Conservation (phyloP, 2,797 vertebrate genomes). For the Bovichtus diacanthus region DNA sequence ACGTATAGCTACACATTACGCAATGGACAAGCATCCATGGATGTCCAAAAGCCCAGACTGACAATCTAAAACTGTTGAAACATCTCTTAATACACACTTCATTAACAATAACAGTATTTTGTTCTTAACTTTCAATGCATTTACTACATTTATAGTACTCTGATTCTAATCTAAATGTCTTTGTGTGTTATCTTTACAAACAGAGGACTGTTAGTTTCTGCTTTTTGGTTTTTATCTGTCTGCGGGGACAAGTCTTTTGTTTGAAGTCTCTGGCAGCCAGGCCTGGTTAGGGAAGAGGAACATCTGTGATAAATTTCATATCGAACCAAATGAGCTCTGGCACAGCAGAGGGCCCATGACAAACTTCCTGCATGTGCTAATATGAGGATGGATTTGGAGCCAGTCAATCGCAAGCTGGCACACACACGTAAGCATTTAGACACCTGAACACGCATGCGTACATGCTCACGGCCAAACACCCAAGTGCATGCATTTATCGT, state of each 20-base stretch:
- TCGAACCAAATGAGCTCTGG: slow-evolving; percentile 83
- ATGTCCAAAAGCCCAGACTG: slow-evolving; percentile 5
- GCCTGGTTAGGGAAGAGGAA: slow-evolving; percentile 74
- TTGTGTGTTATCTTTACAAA: slow-evolving; percentile 51
- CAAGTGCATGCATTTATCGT: slow-evolving; percentile 17
- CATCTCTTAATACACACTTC: neutral
- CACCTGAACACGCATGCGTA: slow-evolving; percentile 24
- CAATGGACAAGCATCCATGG: slow-evolving; percentile 13
- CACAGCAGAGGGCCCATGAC: slow-evolving; percentile 79
- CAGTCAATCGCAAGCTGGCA: slow-evolving; percentile 66
- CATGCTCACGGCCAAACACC: slow-evolving; percentile 15
- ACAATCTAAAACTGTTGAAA: slow-evolving; percentile 21
- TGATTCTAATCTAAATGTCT: slow-evolving; percentile 50
- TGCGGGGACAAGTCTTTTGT: slow-evolving; percentile 71
- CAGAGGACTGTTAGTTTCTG: slow-evolving; percentile 51
- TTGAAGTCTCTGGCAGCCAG: slow-evolving; percentile 75
- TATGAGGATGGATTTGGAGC: slow-evolving; percentile 74
- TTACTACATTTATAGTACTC: slow-evolving; percentile 11
- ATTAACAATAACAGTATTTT: slow-evolving; percentile 7
- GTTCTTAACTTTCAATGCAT: slow-evolving; percentile 2
- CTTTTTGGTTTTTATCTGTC: slow-evolving; percentile 63
- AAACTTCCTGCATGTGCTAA: slow-evolving; percentile 82
- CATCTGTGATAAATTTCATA: slow-evolving; percentile 85
- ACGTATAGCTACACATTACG: slow-evolving; percentile 25
- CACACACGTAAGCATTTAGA: slow-evolving; percentile 19